Conservation (phyloP, 1,140 invertebrate genomes). For the Adelges cooleyi region DNA sequence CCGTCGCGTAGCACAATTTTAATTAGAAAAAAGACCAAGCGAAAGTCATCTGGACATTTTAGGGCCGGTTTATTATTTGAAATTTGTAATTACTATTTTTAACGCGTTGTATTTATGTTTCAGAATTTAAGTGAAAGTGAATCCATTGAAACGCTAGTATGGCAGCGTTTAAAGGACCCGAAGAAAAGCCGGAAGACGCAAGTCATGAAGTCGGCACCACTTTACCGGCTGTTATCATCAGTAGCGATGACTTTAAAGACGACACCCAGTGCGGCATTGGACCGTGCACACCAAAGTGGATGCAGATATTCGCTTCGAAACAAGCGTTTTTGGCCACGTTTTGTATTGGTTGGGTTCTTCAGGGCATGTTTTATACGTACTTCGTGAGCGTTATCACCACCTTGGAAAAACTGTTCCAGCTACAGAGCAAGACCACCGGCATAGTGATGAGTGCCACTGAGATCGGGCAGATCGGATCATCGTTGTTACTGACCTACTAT, state of each 20-base stretch:
- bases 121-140: no score
- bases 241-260: slow-evolving; percentile 30
- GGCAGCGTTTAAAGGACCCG: no score
- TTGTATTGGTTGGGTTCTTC: slow-evolving; percentile 76
- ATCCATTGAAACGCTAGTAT: no score
- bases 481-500: slow-evolving; percentile 81
- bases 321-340: slow-evolving; percentile 78
- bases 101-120: no score
- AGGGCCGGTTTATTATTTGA: no score
- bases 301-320: slow-evolving; percentile 71
- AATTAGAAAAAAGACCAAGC: no score
- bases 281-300: slow-evolving; percentile 53
- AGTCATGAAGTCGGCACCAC: no score
- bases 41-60: no score
- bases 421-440: slow-evolving; percentile 88
- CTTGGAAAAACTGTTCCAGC: slow-evolving; percentile 90
- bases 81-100: no score
- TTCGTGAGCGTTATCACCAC: slow-evolving; percentile 94
- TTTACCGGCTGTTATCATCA: no score
- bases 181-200: no score
- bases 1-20: no score
- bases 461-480: slow-evolving; percentile 83
- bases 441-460: slow-evolving; percentile 88
- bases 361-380: slow-evolving; percentile 91
- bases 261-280: slow-evolving; percentile 56